Evolutionary conservation across 2,888 invertebrate species (phyloP), one percentile per base, ranked within the genome.

Genomic region (Adela reaumurella): DNA sequence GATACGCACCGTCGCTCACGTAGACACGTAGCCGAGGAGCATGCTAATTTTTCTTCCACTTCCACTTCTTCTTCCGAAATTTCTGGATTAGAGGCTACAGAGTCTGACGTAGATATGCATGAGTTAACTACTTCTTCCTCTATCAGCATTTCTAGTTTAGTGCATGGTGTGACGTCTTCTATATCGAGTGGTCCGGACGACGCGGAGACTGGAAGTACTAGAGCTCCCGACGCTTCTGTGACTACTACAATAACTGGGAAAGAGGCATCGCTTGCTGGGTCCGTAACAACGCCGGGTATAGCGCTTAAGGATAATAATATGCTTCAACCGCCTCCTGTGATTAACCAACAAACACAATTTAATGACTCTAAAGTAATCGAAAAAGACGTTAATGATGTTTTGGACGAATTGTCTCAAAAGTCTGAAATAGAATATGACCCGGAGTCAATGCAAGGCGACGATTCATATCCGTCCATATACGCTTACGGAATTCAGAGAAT

Each of bases 11-110:
- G 65, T 60, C 87, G 84, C 76, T 85, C 79, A 71, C 90, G 85
- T 88, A 89, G 85, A 83, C 83, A 83, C 71, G 82, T 81, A 77
- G 70, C 60, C 71, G 83, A 80, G 71, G 81, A 74, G 84, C 84
- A 81, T 83, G 83, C 73, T 70, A 46, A 53, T 48, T 50, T 55
- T 53, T 71, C 70, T 67, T 43, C 51, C 51, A 54, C 57, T 52
- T 68, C 61, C 62, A 58, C 62, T 59, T 47, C 63, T 59, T 60
- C 64, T 63, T 63, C 67, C 67, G 57, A 35, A 35, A 14, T 67
- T 66, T 66, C 70, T 68, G 67, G 66, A 55, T 62, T 62, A 64
- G 65, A 68, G 58, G 67, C 45, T 43, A 53, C 54, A 47, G 19
- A 70, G 62, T 64, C 67, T 55, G 46, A 57, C 67, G 74, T 78